Base-by-base conservation (phyloP, 2,888 invertebrate genomes). In the Sturmia bella region DNA sequence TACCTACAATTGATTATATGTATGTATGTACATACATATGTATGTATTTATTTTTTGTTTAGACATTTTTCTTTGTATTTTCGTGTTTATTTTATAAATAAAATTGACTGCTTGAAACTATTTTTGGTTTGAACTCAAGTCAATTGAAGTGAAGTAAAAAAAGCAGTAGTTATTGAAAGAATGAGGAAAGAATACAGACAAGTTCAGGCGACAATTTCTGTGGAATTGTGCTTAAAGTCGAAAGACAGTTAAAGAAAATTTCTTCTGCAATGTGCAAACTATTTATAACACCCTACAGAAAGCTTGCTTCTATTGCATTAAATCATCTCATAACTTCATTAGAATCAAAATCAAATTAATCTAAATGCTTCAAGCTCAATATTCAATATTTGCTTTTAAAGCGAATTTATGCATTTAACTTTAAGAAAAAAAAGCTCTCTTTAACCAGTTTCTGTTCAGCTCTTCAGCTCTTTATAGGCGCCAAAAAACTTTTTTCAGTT, bases 171-270 rank as follows among this genome's bases (percentile, higher is more conserved):
- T 57, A 41, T 59, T 59, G 52, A 52, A 52, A 69, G 56, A 66
- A 80, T 56, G 66, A 66, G 39, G 12, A 48, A 48, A 63, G 13
- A 37, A 57, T 19, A 21, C 39, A 66, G 64, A 74, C 77, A 74
- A 64, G 69, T 48, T 32, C 59, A 77, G 52, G 70, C 48, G 70
- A 75, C 78, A 75, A 70, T 78, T 82, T 82, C 70, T 66, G 41
- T 59, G 5, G 73, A 82, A 82, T 52, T 63, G 43, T 64, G 43
- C 63, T 73, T 13, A 59, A 15, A 37, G 17, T 4, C 17, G 27
- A 48, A 45, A 45, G 27, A 3, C 43, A 21, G 21, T 32, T 19
- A 13, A 32, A 27, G 19, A 57, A 48, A 41, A 24, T 61, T 41
- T 39, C 48, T 70, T 13, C 13, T n/a, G 41, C 17, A 17, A 27